Evolutionary conservation across 2,797 vertebrate species (phyloP).

Genomic region (Fratercula arctica): DNA sequence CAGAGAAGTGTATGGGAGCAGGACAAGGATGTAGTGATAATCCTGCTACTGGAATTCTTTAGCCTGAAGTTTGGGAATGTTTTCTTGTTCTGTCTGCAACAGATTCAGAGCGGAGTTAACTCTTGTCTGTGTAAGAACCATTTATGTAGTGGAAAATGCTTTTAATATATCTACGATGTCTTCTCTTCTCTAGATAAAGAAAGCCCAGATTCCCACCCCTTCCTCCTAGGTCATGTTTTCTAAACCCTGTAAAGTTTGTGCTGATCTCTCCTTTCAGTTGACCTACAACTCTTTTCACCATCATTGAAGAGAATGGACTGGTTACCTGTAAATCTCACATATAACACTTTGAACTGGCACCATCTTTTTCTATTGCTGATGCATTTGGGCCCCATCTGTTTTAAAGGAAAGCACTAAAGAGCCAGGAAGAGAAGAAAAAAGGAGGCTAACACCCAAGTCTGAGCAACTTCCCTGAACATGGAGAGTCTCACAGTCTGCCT

Average conservation of each 20-base stretch:
- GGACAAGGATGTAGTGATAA: background rate
- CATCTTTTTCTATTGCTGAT: background rate
- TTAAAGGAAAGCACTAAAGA: background rate
- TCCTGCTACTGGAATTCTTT: background rate
- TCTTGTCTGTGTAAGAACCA: background rate
- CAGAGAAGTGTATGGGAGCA: background rate
- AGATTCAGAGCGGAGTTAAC: background rate
- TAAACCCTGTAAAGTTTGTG: background rate
- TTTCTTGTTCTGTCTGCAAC: background rate
- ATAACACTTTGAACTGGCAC: background rate
- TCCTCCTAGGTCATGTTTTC: background rate
- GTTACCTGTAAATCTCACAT: background rate
- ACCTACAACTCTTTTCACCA: background rate
- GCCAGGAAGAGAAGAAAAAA: background rate
- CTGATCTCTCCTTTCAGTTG: background rate
- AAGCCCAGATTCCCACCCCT: background rate
- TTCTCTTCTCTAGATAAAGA: background rate
- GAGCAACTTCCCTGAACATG: background rate
- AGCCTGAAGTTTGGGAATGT: background rate
- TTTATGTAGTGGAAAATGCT: background rate
- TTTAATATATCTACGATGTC: background rate
- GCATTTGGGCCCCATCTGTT: background rate
- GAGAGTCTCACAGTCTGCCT: accelerated
- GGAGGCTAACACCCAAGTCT: background rate
- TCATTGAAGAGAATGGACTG: background rate